Percentiles rank a stretch among this genome's conserved stretches.
These are phyloP conservation scores for Oxyura jamaicensis DNA, from an alignment of 2,113 vertebrate species.

Conservation along the genomic window DNA sequence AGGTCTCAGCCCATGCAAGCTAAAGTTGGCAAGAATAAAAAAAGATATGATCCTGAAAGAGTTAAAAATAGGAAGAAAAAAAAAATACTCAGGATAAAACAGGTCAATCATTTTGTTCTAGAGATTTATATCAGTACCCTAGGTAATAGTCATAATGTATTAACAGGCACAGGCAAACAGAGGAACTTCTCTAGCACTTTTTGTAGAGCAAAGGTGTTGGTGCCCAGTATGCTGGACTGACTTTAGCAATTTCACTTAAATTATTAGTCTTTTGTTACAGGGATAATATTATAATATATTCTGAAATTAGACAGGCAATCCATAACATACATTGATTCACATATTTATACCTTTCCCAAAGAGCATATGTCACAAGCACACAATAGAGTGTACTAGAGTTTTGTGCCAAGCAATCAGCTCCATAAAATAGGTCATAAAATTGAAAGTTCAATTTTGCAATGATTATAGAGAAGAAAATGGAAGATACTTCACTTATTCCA, in stretches of 20 bases:
- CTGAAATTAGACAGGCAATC: slow-evolving; percentile 4
- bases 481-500: background rate
- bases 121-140: background rate
- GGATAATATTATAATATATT: background rate
- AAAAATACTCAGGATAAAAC: background rate
- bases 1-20: background rate
- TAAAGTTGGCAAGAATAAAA: background rate
- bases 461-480: background rate
- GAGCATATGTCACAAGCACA: background rate
- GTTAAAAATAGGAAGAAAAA: background rate
- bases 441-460: background rate
- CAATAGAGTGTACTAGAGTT: background rate
- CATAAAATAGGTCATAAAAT: background rate
- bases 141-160: rapidly evolving
- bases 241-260: background rate
- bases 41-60: background rate
- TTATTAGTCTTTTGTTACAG: background rate
- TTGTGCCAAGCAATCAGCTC: background rate
- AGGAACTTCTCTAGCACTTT: background rate
- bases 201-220: background rate
- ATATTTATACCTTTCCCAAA: background rate
- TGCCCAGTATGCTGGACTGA: background rate
- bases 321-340: background rate
- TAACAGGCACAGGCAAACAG: background rate
- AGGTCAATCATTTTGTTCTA: background rate